Percentiles rank a stretch among this genome's conserved stretches.
These are phyloP conservation scores for Cirrhinus mrigala DNA, from an alignment of 2,797 vertebrate species.

Conservation along the genomic window DNA sequence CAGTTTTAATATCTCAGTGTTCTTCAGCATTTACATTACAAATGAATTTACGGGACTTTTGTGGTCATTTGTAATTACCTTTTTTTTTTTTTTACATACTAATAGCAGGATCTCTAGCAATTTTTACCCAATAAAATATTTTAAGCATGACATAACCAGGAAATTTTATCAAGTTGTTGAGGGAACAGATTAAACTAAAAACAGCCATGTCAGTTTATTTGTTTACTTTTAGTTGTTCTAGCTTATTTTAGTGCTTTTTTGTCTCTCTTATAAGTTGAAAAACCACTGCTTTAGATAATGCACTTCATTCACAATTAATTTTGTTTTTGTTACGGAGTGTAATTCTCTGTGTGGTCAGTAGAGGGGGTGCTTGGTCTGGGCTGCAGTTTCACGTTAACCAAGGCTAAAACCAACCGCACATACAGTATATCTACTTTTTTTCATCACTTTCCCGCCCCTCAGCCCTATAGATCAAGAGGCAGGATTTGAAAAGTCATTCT, in stretches of 20 bases:
- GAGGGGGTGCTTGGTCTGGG: slow-evolving; percentile 50
- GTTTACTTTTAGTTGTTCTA: background rate
- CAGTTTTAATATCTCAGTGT: background rate
- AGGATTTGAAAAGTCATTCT: background rate
- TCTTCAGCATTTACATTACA: background rate
- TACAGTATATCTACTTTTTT: slow-evolving; percentile 23
- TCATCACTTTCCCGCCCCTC: background rate
- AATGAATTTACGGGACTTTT: background rate
- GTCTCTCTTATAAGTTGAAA: background rate
- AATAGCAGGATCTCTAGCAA: background rate
- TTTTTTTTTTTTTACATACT: background rate
- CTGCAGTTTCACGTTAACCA: background rate
- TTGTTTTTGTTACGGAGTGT: slow-evolving; percentile 6
- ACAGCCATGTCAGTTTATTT: background rate
- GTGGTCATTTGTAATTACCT: background rate
- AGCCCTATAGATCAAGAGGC: background rate
- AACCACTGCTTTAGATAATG: background rate
- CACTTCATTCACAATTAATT: background rate
- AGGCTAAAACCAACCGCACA: slow-evolving; percentile 1
- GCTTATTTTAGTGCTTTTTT: background rate
- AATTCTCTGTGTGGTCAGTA: slow-evolving; percentile 43
- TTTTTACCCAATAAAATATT: background rate
- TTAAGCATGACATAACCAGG: background rate
- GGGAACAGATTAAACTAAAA: background rate
- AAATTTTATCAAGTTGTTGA: background rate